Percentiles rank a stretch among this genome's conserved stretches.
phyloP scores from a whole-genome alignment of 2,888 invertebrate species.

The Adineta ricciae region DNA sequence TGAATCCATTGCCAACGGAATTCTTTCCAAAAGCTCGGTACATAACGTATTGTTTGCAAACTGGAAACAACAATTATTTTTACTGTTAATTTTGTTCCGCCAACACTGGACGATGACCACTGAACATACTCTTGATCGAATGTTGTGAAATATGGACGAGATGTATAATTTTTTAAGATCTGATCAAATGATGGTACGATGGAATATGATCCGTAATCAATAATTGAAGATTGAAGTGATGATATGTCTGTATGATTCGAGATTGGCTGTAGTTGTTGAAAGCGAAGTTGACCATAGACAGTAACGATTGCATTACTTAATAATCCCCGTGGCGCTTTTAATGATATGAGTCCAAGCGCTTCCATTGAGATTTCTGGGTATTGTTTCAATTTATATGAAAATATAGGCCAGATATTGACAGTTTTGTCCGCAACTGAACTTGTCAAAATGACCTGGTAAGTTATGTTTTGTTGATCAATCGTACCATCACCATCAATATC shows the following conservation, averaged over 20 bases:
- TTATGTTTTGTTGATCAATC: neutral
- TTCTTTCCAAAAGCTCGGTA: constrained; percentile 69
- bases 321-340: neutral
- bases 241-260: neutral
- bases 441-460: neutral
- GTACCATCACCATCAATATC: neutral
- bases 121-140: constrained; percentile 9
- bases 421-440: neutral
- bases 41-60: constrained; percentile 51
- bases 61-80: constrained; percentile 15
- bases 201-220: neutral
- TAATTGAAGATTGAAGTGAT: neutral
- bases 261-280: neutral
- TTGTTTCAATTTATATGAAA: neutral
- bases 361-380: neutral
- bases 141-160: neutral
- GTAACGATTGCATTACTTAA: neutral
- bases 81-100: neutral
- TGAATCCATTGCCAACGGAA: constrained; percentile 87
- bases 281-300: neutral
- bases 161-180: neutral
- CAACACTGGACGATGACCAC: neutral
- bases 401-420: neutral
- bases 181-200: neutral
- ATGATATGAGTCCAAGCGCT: neutral